Evolutionary conservation across 2,797 vertebrate genomes (phyloP), one percentile per base, ranked within the genome.

Genomic region (Psittacula echo): DNA sequence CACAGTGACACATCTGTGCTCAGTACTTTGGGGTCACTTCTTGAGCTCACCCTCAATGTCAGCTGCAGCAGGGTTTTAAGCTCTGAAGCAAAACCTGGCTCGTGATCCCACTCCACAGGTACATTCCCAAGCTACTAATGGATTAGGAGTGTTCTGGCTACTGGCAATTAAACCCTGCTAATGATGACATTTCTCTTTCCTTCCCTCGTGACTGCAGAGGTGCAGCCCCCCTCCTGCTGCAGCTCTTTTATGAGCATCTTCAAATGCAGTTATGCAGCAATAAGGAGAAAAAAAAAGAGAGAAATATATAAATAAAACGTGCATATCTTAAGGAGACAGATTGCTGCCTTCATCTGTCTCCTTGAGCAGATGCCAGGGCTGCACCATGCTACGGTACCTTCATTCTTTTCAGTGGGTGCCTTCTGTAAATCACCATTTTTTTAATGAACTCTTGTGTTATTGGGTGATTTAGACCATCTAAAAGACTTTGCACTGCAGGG

Each of bases 271-370:
- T 93, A 73, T 34, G 67, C 85, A 88, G 94, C 87, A 18, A 51
- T 50, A 29, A 44, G 53, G 30, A 44, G 26, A 29, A 41, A 24
- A 45, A 47, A 18, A 32, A 37, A 37, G 9, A 42, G 30, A 29
- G 26, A 51, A 7, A 15, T 5, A 58, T 50, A 39, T 21, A 72
- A 71, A 24, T 45, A 34, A 67, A 68, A 50, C 10, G 32, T 77
- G 91, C 87, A 51, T 75, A 62, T 93, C 84, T 89, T 62, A 91
- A 88, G 85, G 42, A 87, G 85, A 70, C 92, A 93, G 93, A 94
- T 95, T 96, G 95, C 90, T 92, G 92, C 90, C 90, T 88, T 95
- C 92, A 91, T 92, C 92, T 95, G 95, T 85, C 91, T 94, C 78
- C 86, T 77, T 93, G 93, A 90, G 78, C 19, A 87, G 92, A 76